Base-by-base conservation (phyloP, 2,888 invertebrate genomes). In the Alloplasta piceator region DNA sequence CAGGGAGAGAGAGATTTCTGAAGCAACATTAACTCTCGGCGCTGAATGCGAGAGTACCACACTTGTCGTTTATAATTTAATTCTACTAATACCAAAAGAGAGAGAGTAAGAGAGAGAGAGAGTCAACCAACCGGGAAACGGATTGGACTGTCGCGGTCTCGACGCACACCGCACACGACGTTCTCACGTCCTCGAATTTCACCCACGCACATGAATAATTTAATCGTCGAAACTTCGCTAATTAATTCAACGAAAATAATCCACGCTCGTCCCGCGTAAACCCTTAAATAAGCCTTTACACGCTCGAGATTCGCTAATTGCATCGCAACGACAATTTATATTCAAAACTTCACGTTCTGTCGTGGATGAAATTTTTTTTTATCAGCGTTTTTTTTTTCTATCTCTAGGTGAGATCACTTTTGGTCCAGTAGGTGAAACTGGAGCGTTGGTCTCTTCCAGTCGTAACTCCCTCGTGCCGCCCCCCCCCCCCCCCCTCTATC, bases 51-150 rank as follows among this genome's bases (percentile, higher is more conserved):
- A 14, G 63, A 14, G 63, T 39, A n/a, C 26, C 50, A 66, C 50
- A 74, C 52, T 73, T 71, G 81, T 77, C 74, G 79, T 81, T 56
- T 74, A 66, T 79, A 77, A 83, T 83, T 82, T 61, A 80, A 83
- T 83, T 82, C 76, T 68, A 73, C 72, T 80, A 82, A 82, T 80
- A 74, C 68, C 68, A n/a, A 10, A 52, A 61, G 72, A 58, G 36
- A 48, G 48, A 36, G 0, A 16, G 43, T 6, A n/a, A 6, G 26
- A 16, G 61, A 63, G 39, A 5, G 12, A 6, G 26, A 6, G 43
- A 55, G 16, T 38, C 50, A 39, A 48, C 58, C 58, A 64, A 26
- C 56, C 50, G 58, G 56, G 64, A 66, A 56, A 58, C 74, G 58
- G 58, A 58, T 74, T 74, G 56, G 64, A 55, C 56, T 39, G 48